These are phyloP conservation scores for Eumaeus atala DNA, from an alignment of 1,140 invertebrate genomes.

Conservation along the genomic window DNA sequence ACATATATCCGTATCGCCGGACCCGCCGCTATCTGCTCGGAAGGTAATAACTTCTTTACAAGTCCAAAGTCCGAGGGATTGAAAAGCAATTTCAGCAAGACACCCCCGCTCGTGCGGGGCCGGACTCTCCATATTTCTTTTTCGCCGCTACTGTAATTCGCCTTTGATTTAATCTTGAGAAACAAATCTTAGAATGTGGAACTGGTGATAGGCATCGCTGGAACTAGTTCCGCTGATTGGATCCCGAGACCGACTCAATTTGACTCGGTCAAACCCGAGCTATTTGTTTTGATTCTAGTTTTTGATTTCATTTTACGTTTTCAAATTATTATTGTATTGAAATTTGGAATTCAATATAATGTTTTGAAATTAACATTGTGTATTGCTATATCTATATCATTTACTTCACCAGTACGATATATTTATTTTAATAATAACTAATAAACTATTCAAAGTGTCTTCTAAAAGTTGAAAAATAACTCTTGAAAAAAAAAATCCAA, in stretches of 20 bases:
- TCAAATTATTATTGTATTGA: slow-evolving; percentile 11
- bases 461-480: too few relatives aligned
- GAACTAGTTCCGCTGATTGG: slow-evolving; percentile 70
- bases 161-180: slow-evolving; percentile 73
- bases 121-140: slow-evolving; percentile 71
- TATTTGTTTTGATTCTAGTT: slow-evolving; percentile 64
- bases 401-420: too few relatives aligned
- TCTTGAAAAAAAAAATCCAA: too few relatives aligned
- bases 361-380: too few relatives aligned
- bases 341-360: too few relatives aligned
- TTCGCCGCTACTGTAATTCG: slow-evolving; percentile 72
- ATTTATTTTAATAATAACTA: too few relatives aligned
- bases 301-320: slow-evolving; percentile 67
- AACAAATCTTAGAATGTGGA: slow-evolving; percentile 74
- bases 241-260: slow-evolving; percentile 55
- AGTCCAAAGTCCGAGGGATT: slow-evolving; percentile 77
- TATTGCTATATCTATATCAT: too few relatives aligned
- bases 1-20: slow-evolving; percentile 73
- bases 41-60: slow-evolving; percentile 77
- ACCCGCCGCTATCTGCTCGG: slow-evolving; percentile 70
- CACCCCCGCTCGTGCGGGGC: slow-evolving; percentile 61
- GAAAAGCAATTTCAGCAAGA: slow-evolving; percentile 76
- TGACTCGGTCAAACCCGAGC: slow-evolving; percentile 58
- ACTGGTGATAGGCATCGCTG: slow-evolving; percentile 68
- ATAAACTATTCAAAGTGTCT: too few relatives aligned